A percentile compares a stretch with the other conserved stretches of the same genome.
phyloP scores from a whole-genome alignment of 2,888 invertebrate genomes.

The Noctua pronuba region DNA sequence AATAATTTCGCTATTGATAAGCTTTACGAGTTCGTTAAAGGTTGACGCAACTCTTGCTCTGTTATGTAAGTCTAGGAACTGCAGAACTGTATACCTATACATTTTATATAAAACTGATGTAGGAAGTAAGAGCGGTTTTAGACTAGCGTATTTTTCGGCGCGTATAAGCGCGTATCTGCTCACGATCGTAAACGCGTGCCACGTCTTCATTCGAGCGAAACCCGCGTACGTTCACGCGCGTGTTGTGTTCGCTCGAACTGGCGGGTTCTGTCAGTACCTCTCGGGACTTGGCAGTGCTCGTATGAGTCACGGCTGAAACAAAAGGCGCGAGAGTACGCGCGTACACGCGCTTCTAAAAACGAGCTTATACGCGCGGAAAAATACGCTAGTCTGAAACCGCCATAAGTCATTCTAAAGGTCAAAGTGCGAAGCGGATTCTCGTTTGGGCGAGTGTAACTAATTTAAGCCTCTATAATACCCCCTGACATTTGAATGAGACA shows the following conservation, averaged over 20 bases:
- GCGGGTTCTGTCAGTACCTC: background rate
- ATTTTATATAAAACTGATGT: constrained; percentile 45
- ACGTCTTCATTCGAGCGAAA: background rate
- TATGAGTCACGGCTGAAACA: background rate
- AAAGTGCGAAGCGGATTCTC: constrained; percentile 45
- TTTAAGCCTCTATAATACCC: constrained; percentile 17
- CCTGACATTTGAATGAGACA: constrained; percentile 38
- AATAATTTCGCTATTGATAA: constrained; percentile 29
- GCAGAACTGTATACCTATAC: constrained; percentile 35
- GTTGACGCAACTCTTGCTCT: constrained; percentile 49
- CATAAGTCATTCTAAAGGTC: constrained; percentile 51
- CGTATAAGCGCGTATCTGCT: background rate
- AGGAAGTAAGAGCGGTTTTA: constrained; percentile 23
- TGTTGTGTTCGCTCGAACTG: background rate
- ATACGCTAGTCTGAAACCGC: background rate
- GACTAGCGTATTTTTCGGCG: background rate
- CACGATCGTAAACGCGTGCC: background rate
- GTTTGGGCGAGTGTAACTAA: constrained; percentile 21
- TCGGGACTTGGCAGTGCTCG: background rate
- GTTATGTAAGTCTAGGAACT: constrained; percentile 61
- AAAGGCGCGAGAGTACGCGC: background rate
- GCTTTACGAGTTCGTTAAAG: constrained; percentile 36
- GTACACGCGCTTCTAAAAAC: background rate
- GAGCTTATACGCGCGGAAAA: background rate
- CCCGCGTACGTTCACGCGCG: background rate